phyloP scores from a whole-genome alignment of 2,113 vertebrate species.

The Sylvilagus bachmani region DNA sequence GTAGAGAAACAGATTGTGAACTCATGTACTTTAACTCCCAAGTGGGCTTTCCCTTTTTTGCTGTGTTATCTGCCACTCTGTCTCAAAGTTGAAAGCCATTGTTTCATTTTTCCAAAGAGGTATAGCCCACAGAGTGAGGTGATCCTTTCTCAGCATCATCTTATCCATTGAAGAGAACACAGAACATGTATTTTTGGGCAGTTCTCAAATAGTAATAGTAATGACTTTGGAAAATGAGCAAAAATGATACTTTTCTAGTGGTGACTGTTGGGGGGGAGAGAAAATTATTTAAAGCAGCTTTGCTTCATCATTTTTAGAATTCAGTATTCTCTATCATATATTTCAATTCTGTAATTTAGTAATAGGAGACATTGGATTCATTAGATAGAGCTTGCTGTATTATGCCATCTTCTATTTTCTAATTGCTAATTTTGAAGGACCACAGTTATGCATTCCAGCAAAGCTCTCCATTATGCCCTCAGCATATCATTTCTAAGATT shows the following conservation, averaged over 20 bases:
- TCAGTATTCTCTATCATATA: neutral
- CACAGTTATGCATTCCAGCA: neutral
- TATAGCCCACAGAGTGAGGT: neutral
- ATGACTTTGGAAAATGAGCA: constrained; percentile 33
- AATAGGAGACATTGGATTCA: neutral
- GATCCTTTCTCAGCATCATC: neutral
- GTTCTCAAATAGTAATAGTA: neutral
- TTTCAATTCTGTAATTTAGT: constrained; percentile 48
- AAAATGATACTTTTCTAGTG: neutral
- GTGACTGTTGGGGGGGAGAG: neutral
- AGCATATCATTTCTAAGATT: constrained; percentile 4
- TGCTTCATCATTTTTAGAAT: constrained; percentile 16
- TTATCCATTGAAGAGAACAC: neutral
- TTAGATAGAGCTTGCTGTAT: neutral
- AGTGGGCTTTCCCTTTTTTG: rapidly evolving
- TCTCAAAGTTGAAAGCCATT: neutral
- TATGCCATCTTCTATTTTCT: neutral
- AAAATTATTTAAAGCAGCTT: neutral
- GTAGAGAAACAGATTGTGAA: neutral
- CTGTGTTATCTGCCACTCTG: rapidly evolving
- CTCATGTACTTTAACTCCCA: neutral
- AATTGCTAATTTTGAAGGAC: neutral
- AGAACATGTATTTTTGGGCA: neutral
- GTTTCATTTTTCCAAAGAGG: neutral
- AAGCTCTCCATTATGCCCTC: neutral